These are phyloP conservation scores for Odontomyia ornata DNA, from an alignment of 2,888 invertebrate species.

Conservation along the genomic window DNA sequence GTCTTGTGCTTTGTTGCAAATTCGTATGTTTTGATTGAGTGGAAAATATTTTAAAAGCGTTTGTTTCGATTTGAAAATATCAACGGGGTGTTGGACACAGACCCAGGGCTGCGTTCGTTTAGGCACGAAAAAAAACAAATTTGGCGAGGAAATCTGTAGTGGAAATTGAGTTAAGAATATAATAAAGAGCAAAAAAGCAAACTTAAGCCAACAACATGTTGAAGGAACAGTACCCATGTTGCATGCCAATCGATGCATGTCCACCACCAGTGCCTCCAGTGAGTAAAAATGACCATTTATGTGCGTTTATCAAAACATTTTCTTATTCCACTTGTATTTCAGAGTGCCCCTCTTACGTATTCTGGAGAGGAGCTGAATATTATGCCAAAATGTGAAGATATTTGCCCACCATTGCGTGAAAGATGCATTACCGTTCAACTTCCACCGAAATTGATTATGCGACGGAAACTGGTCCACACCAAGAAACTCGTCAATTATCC, in stretches of 20 bases:
- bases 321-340: not conserved
- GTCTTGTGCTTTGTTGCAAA: too few species aligned
- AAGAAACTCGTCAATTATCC: conserved; percentile 42
- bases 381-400: conserved; percentile 45
- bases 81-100: too few species aligned
- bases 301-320: too few species aligned
- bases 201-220: conserved; percentile 1
- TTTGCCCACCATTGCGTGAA: conserved; percentile 33
- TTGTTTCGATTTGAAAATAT: too few species aligned
- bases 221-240: conserved; percentile 20
- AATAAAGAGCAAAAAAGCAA: not conserved
- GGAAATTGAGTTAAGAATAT: too few species aligned
- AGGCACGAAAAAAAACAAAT: too few species aligned
- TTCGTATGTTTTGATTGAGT: too few species aligned
- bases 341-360: conserved; percentile 30
- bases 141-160: too few species aligned
- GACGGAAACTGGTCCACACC: conserved; percentile 36
- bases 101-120: too few species aligned
- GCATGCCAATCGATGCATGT: conserved; percentile 28
- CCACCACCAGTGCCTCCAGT: conserved; percentile 31
- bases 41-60: too few species aligned
- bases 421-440: conserved; percentile 45
- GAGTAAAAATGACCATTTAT: not conserved
- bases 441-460: conserved; percentile 42
- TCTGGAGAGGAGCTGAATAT: not conserved